Base-by-base conservation (phyloP, 2,888 invertebrate genomes). In the Onchidella celtica region DNA sequence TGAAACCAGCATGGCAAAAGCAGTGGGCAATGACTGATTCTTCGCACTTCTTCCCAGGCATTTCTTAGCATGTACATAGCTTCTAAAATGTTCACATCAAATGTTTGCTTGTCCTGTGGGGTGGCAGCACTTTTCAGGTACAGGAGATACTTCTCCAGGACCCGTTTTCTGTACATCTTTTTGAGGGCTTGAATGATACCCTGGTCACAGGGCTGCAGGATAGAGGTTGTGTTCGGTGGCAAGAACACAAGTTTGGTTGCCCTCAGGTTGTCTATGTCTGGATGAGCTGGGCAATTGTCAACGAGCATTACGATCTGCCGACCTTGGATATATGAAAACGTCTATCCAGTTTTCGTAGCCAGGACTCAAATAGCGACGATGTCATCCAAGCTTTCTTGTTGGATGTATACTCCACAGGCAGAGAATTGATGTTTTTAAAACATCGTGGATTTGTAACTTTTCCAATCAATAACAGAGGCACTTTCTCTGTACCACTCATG, bases 221-320 rank as follows among this genome's bases (percentile, higher is more conserved):
- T 57, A 17, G 73, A 59, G 32, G 73, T 73, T 17, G 59, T 57
- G 38, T 73, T 73, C 4, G 73, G 73, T 59, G 73, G 59, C 34
- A 73, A 27, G 57, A 59, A 59, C n/a, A 73, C 29, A 57, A 73
- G 36, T 36, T 73, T 32, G 29, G 38, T 59, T 61, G 40, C 32
- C 21, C 32, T 75, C 75, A 75, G 24, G 38, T 38, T 61, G 63
- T 63, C n/a, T 38, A 40, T 40, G 29, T n/a, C 57, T 36, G 59
- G 21, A 17, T 59, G 73, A 14, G 34, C 59, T n/a, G 57, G 27
- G 24, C 47, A 47, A 55, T 55, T 55, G 32, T 55, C 55, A 47
- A 72, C 32, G 21, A 70, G n/a, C n/a, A n/a, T n/a, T n/a, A n/a
- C n/a, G n/a, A n/a, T n/a, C n/a, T n/a, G n/a, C n/a, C n/a, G n/a